Conservation (phyloP, 2,888 invertebrate genomes). For the Drosophila picticornis region DNA sequence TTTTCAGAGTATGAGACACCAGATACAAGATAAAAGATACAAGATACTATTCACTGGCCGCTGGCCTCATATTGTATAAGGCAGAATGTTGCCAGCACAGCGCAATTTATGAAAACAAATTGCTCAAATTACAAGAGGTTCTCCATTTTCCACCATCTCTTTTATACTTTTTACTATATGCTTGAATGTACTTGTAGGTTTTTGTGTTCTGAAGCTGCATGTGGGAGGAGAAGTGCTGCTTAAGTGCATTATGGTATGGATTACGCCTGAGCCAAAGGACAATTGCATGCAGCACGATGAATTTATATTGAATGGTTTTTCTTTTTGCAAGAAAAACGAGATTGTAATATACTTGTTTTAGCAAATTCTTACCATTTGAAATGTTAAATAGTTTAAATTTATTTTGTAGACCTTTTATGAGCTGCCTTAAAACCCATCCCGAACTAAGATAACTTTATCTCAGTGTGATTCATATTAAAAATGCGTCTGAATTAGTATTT, state of each 20-base stretch:
- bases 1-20: not conserved
- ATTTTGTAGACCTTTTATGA: not conserved
- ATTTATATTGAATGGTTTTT: not conserved
- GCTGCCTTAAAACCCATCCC: not conserved
- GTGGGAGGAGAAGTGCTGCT: slow-evolving; percentile 45
- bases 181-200: slow-evolving; percentile 31
- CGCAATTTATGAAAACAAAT: slow-evolving; percentile 75
- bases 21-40: slow-evolving; percentile 52
- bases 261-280: slow-evolving; percentile 37
- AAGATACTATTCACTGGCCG: slow-evolving; percentile 66
- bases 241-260: slow-evolving; percentile 75
- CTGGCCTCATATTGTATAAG: slow-evolving; percentile 63
- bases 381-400: not conserved
- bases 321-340: not conserved
- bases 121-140: slow-evolving; percentile 73
- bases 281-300: slow-evolving; percentile 6
- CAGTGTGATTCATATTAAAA: slow-evolving; percentile 16
- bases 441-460: slow-evolving; percentile 20
- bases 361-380: not conserved
- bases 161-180: slow-evolving; percentile 9
- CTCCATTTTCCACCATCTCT: slow-evolving; percentile 7
- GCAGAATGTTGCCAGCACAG: slow-evolving; percentile 31
- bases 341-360: not conserved
- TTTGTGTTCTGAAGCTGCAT: slow-evolving; percentile 52
- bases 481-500: not conserved